These are phyloP conservation scores for Coenonympha glycerion DNA, from an alignment of 2,888 invertebrate species.

Conservation along the genomic window DNA sequence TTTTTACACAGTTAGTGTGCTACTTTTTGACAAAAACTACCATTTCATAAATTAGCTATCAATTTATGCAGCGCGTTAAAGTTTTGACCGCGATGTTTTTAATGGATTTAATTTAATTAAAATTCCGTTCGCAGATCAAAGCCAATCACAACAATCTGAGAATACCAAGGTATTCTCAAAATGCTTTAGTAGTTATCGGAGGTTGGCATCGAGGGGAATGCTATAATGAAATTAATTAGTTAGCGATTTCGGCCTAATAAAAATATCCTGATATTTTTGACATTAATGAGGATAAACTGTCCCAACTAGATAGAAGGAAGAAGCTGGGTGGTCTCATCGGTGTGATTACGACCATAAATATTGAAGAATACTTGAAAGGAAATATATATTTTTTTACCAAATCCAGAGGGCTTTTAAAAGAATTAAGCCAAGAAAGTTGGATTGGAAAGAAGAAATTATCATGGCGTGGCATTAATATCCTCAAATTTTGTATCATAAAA, in stretches of 20 bases:
- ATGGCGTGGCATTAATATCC: too few relatives aligned
- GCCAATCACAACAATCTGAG: constrained; percentile 41
- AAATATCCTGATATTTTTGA: constrained; percentile 51
- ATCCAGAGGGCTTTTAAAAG: too few relatives aligned
- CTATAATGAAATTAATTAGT: constrained; percentile 70
- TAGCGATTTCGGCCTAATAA: constrained; percentile 56
- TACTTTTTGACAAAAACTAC: neutral
- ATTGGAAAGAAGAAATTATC: too few relatives aligned
- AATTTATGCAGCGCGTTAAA: constrained; percentile 16
- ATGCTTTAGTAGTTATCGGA: constrained; percentile 53
- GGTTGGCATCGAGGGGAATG: constrained; percentile 60
- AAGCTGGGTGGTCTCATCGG: constrained; percentile 20
- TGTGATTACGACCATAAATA: neutral
- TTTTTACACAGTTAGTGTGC: neutral
- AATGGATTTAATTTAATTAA: constrained; percentile 54
- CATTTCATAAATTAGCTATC: constrained; percentile 6
- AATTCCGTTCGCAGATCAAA: constrained; percentile 55
- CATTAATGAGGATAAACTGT: constrained; percentile 64
- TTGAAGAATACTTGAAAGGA: neutral
- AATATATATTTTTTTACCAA: too few relatives aligned
- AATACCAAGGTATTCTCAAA: constrained; percentile 47
- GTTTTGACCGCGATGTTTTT: constrained; percentile 22
- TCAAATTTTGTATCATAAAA: too few relatives aligned
- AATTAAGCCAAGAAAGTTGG: too few relatives aligned
- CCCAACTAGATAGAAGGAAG: constrained; percentile 20